phyloP scores from a whole-genome alignment of 2,113 vertebrate species.

The Thymallus thymallus region DNA sequence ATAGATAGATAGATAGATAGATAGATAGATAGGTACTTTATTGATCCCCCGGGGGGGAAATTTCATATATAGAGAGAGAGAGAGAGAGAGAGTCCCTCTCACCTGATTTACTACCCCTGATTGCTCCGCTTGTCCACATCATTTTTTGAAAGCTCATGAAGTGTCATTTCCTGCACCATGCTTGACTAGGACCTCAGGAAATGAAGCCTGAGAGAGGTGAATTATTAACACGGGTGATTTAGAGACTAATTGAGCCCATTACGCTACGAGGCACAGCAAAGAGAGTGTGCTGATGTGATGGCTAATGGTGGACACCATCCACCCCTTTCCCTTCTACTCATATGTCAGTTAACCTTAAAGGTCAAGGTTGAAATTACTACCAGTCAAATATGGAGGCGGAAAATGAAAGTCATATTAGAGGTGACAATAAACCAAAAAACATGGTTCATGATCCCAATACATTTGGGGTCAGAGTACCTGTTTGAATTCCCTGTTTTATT shows the following conservation, averaged over 20 bases:
- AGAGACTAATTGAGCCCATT: conserved; percentile 68
- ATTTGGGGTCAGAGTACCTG: conserved; percentile 58
- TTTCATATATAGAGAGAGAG: not conserved
- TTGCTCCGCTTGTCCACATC: conserved; percentile 61
- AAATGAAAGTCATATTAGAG: not conserved
- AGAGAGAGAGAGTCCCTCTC: conserved; percentile 21
- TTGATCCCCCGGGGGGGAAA: too few species aligned
- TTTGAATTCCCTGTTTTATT: conserved; percentile 63
- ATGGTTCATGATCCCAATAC: conserved; percentile 54
- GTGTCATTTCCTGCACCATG: conserved; percentile 69
- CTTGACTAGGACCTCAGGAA: conserved; percentile 65
- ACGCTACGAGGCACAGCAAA: conserved; percentile 38
- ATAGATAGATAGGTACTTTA: too few species aligned
- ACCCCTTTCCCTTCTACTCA: not conserved
- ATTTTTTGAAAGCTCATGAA: conserved; percentile 65
- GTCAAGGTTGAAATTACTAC: conserved; percentile 60
- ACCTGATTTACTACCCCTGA: conserved; percentile 63
- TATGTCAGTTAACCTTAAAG: conserved; percentile 66
- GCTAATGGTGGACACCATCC: conserved; percentile 19
- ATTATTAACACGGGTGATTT: conserved; percentile 67
- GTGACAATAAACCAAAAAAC: not conserved
- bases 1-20: too few species aligned
- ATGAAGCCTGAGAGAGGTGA: conserved; percentile 68
- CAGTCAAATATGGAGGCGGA: conserved; percentile 15
- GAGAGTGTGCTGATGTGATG: conserved; percentile 15